Percentiles rank a stretch among this genome's conserved stretches.
Conservation (phyloP, 1,140 invertebrate species). For the Zelostemma sp. region DNA sequence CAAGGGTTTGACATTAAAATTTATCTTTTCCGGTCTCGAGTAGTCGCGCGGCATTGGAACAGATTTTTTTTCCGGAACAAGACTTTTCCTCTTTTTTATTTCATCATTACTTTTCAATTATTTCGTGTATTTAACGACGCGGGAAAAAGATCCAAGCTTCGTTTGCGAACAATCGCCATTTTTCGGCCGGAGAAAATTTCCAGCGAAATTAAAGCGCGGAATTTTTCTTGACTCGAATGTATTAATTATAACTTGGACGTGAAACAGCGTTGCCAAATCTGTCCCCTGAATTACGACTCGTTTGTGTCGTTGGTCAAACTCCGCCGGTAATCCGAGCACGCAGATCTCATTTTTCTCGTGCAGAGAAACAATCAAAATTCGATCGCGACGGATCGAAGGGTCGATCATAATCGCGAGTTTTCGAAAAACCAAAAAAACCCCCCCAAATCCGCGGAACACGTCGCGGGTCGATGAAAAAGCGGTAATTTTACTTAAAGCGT, state of each 20-base stretch:
- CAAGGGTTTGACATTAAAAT: slow-evolving; percentile 52
- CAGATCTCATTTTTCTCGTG: slow-evolving; percentile 21
- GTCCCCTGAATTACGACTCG: slow-evolving; percentile 36
- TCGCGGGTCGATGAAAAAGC: no score
- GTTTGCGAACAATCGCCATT: no score
- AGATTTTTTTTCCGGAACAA: slow-evolving; percentile 21
- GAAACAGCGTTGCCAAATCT: slow-evolving; percentile 43
- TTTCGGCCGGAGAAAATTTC: slow-evolving; percentile 19
- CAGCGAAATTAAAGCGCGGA: slow-evolving; percentile 39
- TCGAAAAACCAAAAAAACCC: no score
- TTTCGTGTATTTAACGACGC: no score
- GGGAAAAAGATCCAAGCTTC: no score
- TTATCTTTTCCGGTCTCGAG: slow-evolving; percentile 50
- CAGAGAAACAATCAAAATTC: not conserved
- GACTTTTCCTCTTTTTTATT: no score
- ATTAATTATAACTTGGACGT: slow-evolving; percentile 47
- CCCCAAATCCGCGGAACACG: no score
- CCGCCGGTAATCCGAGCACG: slow-evolving; percentile 33
- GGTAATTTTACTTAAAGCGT: slow-evolving; percentile 11
- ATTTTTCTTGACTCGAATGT: slow-evolving; percentile 43
- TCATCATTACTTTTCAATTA: no score
- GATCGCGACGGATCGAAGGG: slow-evolving; percentile 7
- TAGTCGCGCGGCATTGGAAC: slow-evolving; percentile 30
- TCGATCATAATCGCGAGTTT: slow-evolving; percentile 9
- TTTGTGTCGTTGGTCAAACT: slow-evolving; percentile 38